These are phyloP conservation scores for Polia nebulosa DNA, from an alignment of 2,888 invertebrate genomes.

Conservation along the genomic window DNA sequence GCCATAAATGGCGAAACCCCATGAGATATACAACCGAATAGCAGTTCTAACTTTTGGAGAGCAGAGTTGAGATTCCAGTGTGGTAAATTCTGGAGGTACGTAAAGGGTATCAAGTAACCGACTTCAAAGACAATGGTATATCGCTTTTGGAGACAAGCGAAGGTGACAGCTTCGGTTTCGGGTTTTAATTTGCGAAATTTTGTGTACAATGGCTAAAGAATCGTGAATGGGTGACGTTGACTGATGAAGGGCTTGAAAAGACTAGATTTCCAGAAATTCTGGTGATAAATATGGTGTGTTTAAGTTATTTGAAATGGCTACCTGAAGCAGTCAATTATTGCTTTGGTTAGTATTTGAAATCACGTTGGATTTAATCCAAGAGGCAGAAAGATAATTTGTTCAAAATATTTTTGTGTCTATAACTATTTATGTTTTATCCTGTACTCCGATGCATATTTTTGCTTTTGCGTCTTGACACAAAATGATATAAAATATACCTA, in stretches of 20 bases:
- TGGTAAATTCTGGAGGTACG: slow-evolving; percentile 16
- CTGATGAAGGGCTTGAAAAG: slow-evolving; percentile 74
- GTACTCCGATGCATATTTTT: too few species aligned
- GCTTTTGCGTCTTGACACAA: neutral
- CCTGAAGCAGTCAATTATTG: neutral
- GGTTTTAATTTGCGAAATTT: slow-evolving; percentile 86
- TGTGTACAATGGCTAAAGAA: slow-evolving; percentile 82
- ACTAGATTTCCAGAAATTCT: slow-evolving; percentile 66
- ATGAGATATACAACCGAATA: slow-evolving; percentile 21
- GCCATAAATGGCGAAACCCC: slow-evolving; percentile 60
- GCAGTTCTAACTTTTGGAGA: slow-evolving; percentile 19
- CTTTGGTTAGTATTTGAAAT: neutral
- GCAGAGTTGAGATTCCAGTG: slow-evolving; percentile 62
- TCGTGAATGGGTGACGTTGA: slow-evolving; percentile 81
- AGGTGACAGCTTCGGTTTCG: slow-evolving; percentile 86
- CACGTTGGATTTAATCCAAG: neutral
- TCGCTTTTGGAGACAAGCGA: slow-evolving; percentile 86
- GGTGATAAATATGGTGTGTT: slow-evolving; percentile 19
- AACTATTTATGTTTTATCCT: too few species aligned
- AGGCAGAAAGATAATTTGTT: too few species aligned
- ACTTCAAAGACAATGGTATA: slow-evolving; percentile 83
- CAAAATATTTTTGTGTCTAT: neutral
- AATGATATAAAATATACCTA: neutral
- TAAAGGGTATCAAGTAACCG: slow-evolving; percentile 48
- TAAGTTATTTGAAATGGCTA: neutral